A percentile compares a stretch with the other conserved stretches of the same genome.
phyloP scores from a whole-genome alignment of 1,140 invertebrate genomes.

The Drosophila novamexicana region DNA sequence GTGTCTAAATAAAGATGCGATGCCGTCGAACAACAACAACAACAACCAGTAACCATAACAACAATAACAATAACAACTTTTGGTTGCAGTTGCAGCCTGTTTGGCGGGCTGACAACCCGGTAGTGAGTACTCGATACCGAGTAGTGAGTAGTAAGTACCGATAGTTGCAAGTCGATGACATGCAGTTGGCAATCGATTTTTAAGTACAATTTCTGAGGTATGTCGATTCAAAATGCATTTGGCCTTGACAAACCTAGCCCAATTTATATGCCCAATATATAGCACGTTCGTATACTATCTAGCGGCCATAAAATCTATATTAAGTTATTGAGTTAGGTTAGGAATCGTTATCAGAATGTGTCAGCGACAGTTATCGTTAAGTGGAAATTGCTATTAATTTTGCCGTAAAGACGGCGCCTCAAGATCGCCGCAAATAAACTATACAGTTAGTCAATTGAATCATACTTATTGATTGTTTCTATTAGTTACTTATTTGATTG shows the following conservation, averaged over 20 bases:
- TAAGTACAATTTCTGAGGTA: neutral
- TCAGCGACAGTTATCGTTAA: neutral
- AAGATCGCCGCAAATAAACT: no score
- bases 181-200: neutral
- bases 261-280: no score
- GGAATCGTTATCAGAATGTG: neutral
- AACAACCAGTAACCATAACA: constrained; percentile 47
- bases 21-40: constrained; percentile 56
- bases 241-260: no score
- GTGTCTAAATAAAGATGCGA: constrained; percentile 81
- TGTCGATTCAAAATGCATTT: no score
- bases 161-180: neutral
- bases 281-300: no score
- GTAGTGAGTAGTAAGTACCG: neutral
- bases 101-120: constrained; percentile 53
- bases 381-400: neutral
- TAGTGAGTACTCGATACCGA: constrained; percentile 41
- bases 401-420: neutral
- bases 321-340: neutral
- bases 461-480: neutral
- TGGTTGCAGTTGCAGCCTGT: constrained; percentile 35
- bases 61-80: constrained; percentile 53
- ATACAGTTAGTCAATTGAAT: neutral
- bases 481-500: neutral
- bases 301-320: neutral